A percentile compares a stretch with the other conserved stretches of the same genome.
Evolutionary conservation across 2,113 vertebrate species (phyloP).

Genomic region (Gallinago undulata): DNA sequence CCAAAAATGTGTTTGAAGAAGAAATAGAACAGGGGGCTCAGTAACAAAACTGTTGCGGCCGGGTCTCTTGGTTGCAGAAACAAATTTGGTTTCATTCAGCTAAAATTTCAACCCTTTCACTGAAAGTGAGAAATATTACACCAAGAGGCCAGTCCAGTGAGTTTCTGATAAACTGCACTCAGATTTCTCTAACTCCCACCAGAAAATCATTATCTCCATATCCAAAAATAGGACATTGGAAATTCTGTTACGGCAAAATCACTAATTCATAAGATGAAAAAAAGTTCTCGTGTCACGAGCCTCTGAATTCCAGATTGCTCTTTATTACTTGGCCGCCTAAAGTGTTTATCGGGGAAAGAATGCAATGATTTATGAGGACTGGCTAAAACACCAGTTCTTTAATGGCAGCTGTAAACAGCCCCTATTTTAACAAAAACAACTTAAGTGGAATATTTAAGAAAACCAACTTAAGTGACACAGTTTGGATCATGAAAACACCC

Average conservation of each 20-base stretch:
- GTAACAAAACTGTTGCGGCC: background rate
- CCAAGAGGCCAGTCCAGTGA: background rate
- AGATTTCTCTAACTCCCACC: slow-evolving; percentile 3
- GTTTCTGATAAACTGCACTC: background rate
- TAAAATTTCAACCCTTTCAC: background rate
- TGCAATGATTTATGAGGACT: background rate
- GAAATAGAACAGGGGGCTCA: background rate
- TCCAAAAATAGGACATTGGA: slow-evolving; percentile 37
- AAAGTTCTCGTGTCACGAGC: background rate
- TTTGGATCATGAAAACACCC: background rate
- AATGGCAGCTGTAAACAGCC: background rate
- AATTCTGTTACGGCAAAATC: slow-evolving; percentile 3
- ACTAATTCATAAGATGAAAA: slow-evolving; percentile 11
- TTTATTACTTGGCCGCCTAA: background rate
- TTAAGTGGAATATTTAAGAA: background rate
- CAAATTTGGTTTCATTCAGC: background rate
- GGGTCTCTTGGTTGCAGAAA: background rate
- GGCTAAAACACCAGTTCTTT: background rate
- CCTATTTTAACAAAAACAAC: background rate
- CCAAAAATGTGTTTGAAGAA: background rate
- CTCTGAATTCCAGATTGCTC: background rate
- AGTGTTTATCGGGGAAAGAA: background rate
- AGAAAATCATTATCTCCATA: slow-evolving; percentile 31
- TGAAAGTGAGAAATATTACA: background rate
- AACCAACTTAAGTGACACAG: background rate